Evolutionary conservation across 2,888 invertebrate species (phyloP), one percentile per base, ranked within the genome.

Genomic region (Dynastes grantii): DNA sequence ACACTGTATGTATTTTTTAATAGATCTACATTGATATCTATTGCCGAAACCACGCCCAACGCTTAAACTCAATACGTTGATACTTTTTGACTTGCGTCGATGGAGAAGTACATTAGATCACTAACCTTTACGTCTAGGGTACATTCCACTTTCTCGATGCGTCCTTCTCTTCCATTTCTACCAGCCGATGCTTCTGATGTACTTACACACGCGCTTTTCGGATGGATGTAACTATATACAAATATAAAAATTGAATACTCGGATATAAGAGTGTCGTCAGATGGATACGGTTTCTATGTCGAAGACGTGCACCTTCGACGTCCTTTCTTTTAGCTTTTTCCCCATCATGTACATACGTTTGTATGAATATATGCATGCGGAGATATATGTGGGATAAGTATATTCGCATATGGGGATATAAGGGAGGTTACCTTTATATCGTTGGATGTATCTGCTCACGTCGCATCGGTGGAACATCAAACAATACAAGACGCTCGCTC

Each of bases 191-290:
- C 29, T 51, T 51, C 29, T 51, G 51, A 51, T 55, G 71, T 32
- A 5, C 22, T 22, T 22, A 22, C n/a, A 70, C 16, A 70, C 58
- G 16, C 22, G n/a, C 73, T 58, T 58, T 45, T 68, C 51, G 27
- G 22, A 73, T 40, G 73, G 58, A 73, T 58, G 73, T 73, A 73
- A 73, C 73, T 61, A 73, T 73, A 73, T 73, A 55, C 73, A 73
- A 73, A 73, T 58, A 73, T 73, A 73, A 73, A 73, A 73, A 73
- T 73, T 73, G 73, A 73, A 73, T 73, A 58, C 71, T 73, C 37
- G 40, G 40, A 73, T 55, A 58, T 73, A 58, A 73, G 40, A 73
- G 73, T 73, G 55, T 73, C 58, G 37, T 73, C 6, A 5, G 32
- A 73, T 37, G 73, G 58, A 73, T 73, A 58, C 11, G 58, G 61